A percentile compares a stretch with the other conserved stretches of the same genome.
Conservation (phyloP, 2,113 vertebrate species). For the Crypturellus undulatus region DNA sequence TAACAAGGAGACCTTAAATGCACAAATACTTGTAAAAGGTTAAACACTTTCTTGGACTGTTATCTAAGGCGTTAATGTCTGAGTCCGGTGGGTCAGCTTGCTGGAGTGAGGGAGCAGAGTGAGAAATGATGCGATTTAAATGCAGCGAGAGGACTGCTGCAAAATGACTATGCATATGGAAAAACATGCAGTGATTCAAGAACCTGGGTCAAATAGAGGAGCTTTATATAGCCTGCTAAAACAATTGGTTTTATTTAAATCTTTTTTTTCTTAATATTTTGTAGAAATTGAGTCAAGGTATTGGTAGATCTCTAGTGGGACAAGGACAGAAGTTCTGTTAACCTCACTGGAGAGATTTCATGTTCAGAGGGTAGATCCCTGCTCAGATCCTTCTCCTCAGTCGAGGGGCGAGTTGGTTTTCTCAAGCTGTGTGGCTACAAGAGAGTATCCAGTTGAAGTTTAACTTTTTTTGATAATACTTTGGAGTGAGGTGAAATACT, state of each 20-base stretch:
- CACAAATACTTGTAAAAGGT: neutral
- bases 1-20: neutral
- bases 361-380: neutral
- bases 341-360: neutral
- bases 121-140: neutral
- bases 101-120: neutral
- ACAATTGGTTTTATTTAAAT: neutral
- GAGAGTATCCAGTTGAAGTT: neutral
- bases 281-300: neutral
- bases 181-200: fast-evolving
- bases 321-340: fast-evolving
- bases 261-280: neutral
- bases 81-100: neutral
- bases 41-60: neutral
- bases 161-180: neutral
- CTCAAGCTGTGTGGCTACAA: neutral
- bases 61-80: neutral
- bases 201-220: neutral
- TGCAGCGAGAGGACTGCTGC: neutral
- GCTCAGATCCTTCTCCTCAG: neutral
- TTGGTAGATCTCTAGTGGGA: neutral
- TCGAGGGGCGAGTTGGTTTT: neutral
- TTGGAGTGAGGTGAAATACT: neutral
- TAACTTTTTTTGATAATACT: neutral
- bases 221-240: neutral